Base-by-base conservation (phyloP, 2,888 invertebrate genomes). In the Ochropacha duplaris region DNA sequence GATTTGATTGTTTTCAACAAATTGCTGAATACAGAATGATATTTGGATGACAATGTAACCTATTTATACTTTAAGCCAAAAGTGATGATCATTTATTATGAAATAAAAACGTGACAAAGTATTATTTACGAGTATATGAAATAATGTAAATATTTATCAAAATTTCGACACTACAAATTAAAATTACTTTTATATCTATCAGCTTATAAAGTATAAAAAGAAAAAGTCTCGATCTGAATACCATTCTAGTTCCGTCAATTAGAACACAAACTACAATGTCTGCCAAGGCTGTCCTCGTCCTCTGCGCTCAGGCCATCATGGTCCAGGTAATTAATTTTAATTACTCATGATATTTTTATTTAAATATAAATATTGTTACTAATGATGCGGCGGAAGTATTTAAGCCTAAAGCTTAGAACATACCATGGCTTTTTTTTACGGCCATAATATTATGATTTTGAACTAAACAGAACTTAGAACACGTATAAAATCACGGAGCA, bases 241-340 rank as follows among this genome's bases (percentile, higher is more conserved):
- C 59, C 6, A 57, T 54, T 14, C 54, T 59, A 28, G 54, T 64
- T 49, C 56, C 52, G 16, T 22, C 50, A 54, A 49, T 22, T 9
- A 22, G 5, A 16, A 39, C n/a, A 16, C 51, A 28, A 52, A 57
- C 51, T 4, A 51, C 31, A 60, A 60, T 60, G 60, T 49, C 55
- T 44, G 55, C 54, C 19, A 60, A 52, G 50, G 55, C 57, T 26
- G 26, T 50, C 34, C 24, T 64, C 9, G 44, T 56, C 2, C 28
- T 68, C 12, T 68, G 66, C 54, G 72, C 65, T 26, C 58, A 60
- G 16, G 60, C 62, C 6, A 24, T 69, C n/a, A 34, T 70, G n/a
- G 34, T 64, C 12, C 64, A 70, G 64, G 72, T 72, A 64, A 26
- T 26, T 2, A 9, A 61, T 16, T 34, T 44, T 57, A 39, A 16